Evolutionary conservation across 2,113 vertebrate genomes (phyloP), one percentile per base, ranked within the genome.

Genomic region (Hiodon tergisus): DNA sequence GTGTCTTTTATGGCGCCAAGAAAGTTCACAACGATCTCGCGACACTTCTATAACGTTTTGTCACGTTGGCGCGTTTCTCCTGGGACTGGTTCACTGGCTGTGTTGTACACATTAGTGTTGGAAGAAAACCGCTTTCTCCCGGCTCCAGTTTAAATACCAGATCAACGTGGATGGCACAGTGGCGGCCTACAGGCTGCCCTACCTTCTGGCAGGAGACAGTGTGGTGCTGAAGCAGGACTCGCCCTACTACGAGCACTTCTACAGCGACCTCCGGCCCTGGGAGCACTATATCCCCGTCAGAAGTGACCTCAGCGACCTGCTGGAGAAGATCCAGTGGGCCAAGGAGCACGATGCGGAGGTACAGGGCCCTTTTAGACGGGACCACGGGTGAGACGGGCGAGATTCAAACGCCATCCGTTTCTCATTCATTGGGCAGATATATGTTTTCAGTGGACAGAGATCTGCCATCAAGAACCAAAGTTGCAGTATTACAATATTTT

Each of bases 141-240:
- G 83, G 76, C 85, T 86, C 66, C 90, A 99, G 97, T 95, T 96
- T 80, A 99, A 99, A 79, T 98, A 98, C 60, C 97, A 98, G 81
- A 95, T 99, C 83, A 98, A 98, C 81, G 80, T 99, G 0, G 97
- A 99, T 5, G 97, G 97, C 79, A 99, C 97, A 0, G 97, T 99
- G 57, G 97, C 97, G 5, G 97, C 97, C 0, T 98, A 99, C 77
- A 88, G 97, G 73, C 84, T 98, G 85, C 96, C 97, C 0, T 99
- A 99, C 81, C 93, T 99, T 7, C 87, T 99, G 60, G 94, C 92
- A 1, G 97, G 95, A 48, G 94, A 94, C 88, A 98, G 97, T 0
- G 92, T 97, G n/a, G 95, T 99, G 46, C 83, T 99, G 14, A 99
- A 99, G 87, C 97, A 98, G 83, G 95, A 98, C 54, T 99, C 97